Conservation (phyloP, 2,797 vertebrate genomes). For the Apodemus agrarius region DNA sequence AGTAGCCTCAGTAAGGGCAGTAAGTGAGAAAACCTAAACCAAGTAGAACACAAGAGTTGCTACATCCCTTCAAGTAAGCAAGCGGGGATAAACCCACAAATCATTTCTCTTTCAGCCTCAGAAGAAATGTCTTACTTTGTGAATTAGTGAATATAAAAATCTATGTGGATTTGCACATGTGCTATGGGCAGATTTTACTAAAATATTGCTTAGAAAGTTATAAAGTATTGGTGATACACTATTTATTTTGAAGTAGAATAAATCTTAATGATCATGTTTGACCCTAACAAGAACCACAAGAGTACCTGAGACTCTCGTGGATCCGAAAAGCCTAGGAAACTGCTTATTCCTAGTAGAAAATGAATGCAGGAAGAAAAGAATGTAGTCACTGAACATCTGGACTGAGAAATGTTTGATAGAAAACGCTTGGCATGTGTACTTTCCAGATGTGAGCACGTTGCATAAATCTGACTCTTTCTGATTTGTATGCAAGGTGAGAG, state of each 20-base stretch:
- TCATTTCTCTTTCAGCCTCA: neutral
- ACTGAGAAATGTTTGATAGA: constrained; percentile 2
- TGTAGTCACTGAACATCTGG: constrained; percentile 58
- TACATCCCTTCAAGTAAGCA: neutral
- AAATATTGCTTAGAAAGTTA: neutral
- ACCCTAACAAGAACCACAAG: neutral
- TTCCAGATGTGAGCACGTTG: constrained; percentile 62
- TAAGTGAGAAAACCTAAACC: neutral
- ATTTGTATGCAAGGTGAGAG: constrained; percentile 60
- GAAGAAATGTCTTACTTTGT: neutral
- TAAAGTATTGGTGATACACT: neutral
- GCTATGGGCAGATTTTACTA: neutral
- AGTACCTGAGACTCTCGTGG: neutral
- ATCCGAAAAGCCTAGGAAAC: neutral
- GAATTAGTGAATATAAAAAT: neutral
- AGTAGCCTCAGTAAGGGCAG: neutral
- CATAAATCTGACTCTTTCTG: constrained; percentile 48
- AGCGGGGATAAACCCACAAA: neutral
- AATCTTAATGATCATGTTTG: neutral
- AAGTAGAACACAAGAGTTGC: neutral
- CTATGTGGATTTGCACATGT: neutral
- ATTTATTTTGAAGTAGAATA: neutral
- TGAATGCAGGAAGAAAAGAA: neutral
- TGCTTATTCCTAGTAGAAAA: neutral
- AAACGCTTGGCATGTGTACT: constrained; percentile 1